These are phyloP conservation scores for Salticus scenicus DNA, from an alignment of 2,888 invertebrate species.

Conservation along the genomic window DNA sequence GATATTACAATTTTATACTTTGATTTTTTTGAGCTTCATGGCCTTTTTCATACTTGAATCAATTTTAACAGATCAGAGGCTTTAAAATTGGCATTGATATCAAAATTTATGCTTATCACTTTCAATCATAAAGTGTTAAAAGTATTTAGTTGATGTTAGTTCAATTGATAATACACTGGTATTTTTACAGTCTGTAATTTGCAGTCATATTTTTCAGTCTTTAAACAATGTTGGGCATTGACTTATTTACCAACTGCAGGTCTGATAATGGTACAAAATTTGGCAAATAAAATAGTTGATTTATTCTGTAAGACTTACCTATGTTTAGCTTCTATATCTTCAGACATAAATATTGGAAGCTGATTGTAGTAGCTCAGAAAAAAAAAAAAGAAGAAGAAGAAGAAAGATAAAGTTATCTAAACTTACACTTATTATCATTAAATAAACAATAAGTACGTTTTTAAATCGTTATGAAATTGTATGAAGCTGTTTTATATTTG, in stretches of 20 bases:
- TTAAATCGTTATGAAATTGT: too few species aligned
- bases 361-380: too few species aligned
- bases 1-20: background rate
- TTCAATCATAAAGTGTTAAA: background rate
- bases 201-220: too few species aligned
- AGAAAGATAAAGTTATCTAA: too few species aligned
- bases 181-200: too few species aligned
- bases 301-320: background rate
- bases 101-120: background rate
- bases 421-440: too few species aligned
- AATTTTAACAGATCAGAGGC: too few species aligned
- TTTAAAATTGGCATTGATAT: background rate
- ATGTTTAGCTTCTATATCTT: background rate
- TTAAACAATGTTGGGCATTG: background rate
- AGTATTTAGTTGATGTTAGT: background rate
- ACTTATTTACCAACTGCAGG: background rate
- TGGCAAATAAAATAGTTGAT: background rate
- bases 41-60: too few species aligned
- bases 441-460: too few species aligned
- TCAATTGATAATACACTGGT: background rate
- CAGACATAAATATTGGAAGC: background rate
- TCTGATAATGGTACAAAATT: background rate
- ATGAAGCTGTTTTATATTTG: too few species aligned
- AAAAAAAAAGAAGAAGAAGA: too few species aligned
- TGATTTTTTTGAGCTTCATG: constrained; percentile 9